phyloP scores from a whole-genome alignment of 2,888 invertebrate genomes.

The Troglohyphantes excavatus region DNA sequence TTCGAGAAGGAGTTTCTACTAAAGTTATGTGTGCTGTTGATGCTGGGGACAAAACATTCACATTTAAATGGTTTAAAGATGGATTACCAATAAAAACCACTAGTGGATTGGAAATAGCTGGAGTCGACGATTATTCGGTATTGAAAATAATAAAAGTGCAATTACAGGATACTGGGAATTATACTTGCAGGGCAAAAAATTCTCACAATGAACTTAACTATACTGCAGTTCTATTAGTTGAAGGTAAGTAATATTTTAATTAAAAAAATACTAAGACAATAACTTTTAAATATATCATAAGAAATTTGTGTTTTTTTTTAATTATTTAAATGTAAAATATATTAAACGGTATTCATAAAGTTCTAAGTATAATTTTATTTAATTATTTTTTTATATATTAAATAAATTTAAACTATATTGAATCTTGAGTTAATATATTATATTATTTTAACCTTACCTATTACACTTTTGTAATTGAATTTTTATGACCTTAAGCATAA shows the following conservation, averaged over 20 bases:
- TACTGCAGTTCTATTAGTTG: constrained; percentile 41
- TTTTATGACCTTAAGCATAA: no score
- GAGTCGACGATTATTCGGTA: constrained; percentile 20
- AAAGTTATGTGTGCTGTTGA: constrained; percentile 69
- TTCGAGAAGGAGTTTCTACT: constrained; percentile 62
- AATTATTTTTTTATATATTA: no score
- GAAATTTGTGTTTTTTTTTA: no score
- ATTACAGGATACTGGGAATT: constrained; percentile 62
- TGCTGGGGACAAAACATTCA: constrained; percentile 52
- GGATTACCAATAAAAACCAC: background rate
- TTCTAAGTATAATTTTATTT: no score
- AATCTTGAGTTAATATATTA: no score
- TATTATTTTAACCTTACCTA: no score
- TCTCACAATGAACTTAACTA: constrained; percentile 34
- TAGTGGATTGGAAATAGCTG: constrained; percentile 42
- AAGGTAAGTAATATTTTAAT: constrained; percentile 42
- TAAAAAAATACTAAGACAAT: background rate
- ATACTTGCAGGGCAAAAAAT: constrained; percentile 58
- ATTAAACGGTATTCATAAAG: no score
- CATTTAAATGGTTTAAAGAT: constrained; percentile 70
- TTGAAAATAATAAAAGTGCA: constrained; percentile 62
- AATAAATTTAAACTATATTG: no score
- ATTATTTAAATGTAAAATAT: no score
- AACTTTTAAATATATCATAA: no score
- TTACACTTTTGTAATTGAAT: no score